A percentile compares a stretch with the other conserved stretches of the same genome.
These are phyloP conservation scores for Ceyx cyanopectus DNA, from an alignment of 2,113 vertebrate species.

Conservation along the genomic window DNA sequence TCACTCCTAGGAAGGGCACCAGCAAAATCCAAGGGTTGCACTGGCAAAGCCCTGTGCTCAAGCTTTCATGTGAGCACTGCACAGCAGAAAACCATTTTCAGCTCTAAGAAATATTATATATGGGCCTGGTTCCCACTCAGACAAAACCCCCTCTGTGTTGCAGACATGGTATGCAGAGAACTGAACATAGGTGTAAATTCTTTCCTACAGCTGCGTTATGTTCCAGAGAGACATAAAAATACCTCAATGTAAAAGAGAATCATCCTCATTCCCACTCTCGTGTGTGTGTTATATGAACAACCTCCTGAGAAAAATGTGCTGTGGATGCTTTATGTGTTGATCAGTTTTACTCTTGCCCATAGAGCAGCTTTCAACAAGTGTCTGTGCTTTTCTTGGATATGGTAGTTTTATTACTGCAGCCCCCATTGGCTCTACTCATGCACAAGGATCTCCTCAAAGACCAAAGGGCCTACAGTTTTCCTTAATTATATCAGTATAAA, in stretches of 20 bases:
- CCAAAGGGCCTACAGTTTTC: not conserved
- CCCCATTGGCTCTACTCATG: not conserved
- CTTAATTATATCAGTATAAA: conserved; percentile 41
- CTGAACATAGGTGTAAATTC: not conserved
- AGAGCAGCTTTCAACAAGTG: not conserved
- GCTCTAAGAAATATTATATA: not conserved
- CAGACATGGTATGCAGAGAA: not conserved
- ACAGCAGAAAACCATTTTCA: not conserved
- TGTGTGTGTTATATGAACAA: not conserved
- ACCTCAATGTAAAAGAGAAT: conserved; percentile 25
- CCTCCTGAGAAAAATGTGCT: conserved; percentile 18
- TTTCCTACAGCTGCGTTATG: conserved; percentile 19
- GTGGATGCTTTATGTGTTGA: conserved; percentile 21
- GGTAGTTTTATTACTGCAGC: conserved; percentile 14
- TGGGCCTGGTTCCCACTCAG: not conserved
- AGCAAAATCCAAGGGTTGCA: not conserved
- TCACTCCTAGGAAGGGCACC: not conserved
- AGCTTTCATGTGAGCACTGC: not conserved
- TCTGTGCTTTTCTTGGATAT: conserved; percentile 7
- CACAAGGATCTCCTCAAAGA: conserved; percentile 5
- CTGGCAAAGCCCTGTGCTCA: not conserved
- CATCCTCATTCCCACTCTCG: not conserved
- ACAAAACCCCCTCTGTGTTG: not conserved
- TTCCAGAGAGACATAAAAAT: conserved; percentile 9
- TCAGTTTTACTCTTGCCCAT: not conserved